A percentile compares a stretch with the other conserved stretches of the same genome.
phyloP scores from a whole-genome alignment of 1,140 invertebrate species.

The Melanaphis sacchari region DNA sequence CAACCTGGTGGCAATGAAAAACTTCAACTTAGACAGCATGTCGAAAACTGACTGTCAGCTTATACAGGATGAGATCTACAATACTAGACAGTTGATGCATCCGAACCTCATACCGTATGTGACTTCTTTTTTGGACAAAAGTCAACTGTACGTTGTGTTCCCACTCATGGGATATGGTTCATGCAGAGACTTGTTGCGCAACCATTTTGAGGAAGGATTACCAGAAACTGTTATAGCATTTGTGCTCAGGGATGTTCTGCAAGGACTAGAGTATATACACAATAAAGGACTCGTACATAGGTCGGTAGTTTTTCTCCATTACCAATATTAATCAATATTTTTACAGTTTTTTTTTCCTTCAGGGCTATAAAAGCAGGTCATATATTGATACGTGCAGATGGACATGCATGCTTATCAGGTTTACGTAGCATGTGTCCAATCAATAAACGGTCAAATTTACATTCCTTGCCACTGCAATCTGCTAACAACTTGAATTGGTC shows the following conservation, averaged over 20 bases:
- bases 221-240: slow-evolving; percentile 82
- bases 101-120: slow-evolving; percentile 77
- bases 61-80: slow-evolving; percentile 77
- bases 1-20: slow-evolving; percentile 76
- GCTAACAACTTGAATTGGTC: slow-evolving; percentile 83
- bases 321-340: not conserved
- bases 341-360: not conserved
- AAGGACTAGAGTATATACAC: slow-evolving; percentile 85
- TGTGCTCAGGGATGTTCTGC: slow-evolving; percentile 79
- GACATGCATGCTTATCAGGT: slow-evolving; percentile 76
- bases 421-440: slow-evolving; percentile 78
- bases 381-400: slow-evolving; percentile 76
- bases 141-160: slow-evolving; percentile 79
- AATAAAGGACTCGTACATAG: slow-evolving; percentile 85
- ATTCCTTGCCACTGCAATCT: slow-evolving; percentile 76
- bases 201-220: slow-evolving; percentile 79
- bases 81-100: slow-evolving; percentile 77
- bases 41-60: slow-evolving; percentile 67
- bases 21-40: slow-evolving; percentile 76
- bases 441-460: slow-evolving; percentile 72
- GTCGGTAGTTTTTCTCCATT: slow-evolving; percentile 63
- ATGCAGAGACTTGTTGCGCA: slow-evolving; percentile 78
- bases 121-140: slow-evolving; percentile 76
- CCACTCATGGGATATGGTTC: slow-evolving; percentile 84
- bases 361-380: slow-evolving; percentile 83